Evolutionary conservation across 2,113 vertebrate species (phyloP).

Genomic region (Hippocampus zosterae): DNA sequence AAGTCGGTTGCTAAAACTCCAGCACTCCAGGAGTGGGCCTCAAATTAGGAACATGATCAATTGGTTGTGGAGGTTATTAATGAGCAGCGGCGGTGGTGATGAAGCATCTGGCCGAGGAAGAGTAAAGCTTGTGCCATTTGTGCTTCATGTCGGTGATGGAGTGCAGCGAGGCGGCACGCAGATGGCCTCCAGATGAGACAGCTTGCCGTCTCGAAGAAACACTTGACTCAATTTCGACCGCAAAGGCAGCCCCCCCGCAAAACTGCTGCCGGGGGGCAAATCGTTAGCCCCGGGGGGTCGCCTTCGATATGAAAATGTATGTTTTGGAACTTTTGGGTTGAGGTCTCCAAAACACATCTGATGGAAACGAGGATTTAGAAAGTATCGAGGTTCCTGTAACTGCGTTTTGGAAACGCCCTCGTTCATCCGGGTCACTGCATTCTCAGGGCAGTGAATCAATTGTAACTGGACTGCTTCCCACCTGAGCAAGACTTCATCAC

Average conservation of each 20-base stretch:
- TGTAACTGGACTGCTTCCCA: no score
- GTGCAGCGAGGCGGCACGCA: constrained; percentile 41
- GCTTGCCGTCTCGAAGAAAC: constrained; percentile 43
- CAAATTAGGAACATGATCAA: constrained; percentile 30
- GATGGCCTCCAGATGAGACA: constrained; percentile 64
- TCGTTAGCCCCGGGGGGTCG: background rate
- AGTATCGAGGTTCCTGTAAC: no score
- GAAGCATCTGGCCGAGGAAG: constrained; percentile 14
- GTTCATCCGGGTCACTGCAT: no score
- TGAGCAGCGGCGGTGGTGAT: constrained; percentile 11
- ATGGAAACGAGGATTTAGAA: no score
- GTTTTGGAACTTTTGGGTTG: no score
- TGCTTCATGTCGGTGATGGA: constrained; percentile 36
- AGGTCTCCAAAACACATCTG: no score
- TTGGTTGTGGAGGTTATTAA: constrained; percentile 34
- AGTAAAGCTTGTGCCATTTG: constrained; percentile 20
- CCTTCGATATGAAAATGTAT: background rate
- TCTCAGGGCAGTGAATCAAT: no score
- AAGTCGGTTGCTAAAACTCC: background rate
- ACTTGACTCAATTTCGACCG: constrained; percentile 38
- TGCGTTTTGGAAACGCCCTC: no score
- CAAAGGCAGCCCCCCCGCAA: constrained; percentile 28
- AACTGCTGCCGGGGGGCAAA: background rate
- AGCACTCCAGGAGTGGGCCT: constrained; percentile 1
- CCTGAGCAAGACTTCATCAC: background rate